phyloP scores from a whole-genome alignment of 2,113 vertebrate genomes.

The Ardeotis arabs region DNA sequence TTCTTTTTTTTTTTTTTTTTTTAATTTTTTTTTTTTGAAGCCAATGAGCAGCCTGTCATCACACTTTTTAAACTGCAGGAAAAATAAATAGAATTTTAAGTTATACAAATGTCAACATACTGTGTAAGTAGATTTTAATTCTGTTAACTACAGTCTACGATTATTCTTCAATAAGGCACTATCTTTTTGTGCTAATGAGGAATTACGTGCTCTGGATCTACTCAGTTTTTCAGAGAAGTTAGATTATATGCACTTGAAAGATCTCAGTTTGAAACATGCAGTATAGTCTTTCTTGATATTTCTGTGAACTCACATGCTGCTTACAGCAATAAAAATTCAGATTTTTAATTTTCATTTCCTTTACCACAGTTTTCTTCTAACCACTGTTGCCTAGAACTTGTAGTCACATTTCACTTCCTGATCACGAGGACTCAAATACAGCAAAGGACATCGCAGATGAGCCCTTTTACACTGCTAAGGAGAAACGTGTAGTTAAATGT shows the following conservation, averaged over 20 bases:
- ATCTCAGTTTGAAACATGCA: background rate
- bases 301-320: background rate
- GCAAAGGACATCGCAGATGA: background rate
- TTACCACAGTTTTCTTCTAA: background rate
- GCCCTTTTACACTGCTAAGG: background rate
- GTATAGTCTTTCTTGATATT: background rate
- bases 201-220: background rate
- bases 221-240: background rate
- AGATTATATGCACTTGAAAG: background rate
- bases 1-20: background rate
- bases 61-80: background rate
- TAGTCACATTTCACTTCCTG: background rate
- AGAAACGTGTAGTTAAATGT: background rate
- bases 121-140: background rate
- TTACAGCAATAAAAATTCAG: background rate
- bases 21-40: background rate
- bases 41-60: background rate
- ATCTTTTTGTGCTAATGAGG: background rate
- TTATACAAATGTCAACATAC: background rate
- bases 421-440: background rate
- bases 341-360: background rate
- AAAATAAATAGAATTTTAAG: background rate
- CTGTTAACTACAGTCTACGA: background rate
- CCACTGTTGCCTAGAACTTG: background rate
- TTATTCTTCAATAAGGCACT: background rate